Evolutionary conservation across 35 echinoderm and acorn worm species (phyloP).

Genomic region (Heliocidaris erythrogramma): DNA sequence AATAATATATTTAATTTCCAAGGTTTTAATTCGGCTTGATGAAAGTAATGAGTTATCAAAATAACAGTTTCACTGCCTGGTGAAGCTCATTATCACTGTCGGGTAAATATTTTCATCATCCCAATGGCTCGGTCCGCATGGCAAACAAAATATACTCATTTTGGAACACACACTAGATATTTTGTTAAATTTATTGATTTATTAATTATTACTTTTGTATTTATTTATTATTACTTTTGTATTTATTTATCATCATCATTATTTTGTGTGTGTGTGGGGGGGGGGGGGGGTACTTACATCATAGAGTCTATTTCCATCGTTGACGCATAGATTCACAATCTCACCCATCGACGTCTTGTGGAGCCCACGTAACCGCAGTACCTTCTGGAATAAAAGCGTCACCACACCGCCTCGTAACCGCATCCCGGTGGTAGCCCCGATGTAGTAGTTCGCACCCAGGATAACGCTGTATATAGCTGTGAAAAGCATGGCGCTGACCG

Average conservation of each 20-base stretch:
- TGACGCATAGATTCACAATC: conserved; percentile 41
- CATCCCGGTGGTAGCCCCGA: neutral
- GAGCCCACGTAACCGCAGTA: conserved; percentile 37
- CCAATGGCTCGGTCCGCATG: too few species aligned
- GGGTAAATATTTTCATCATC: too few species aligned
- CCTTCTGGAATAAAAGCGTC: neutral
- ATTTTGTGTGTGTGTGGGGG: conserved; percentile 2
- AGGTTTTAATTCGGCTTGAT: too few species aligned
- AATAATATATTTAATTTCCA: neutral
- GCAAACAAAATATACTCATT: too few species aligned
- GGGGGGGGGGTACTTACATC: neutral
- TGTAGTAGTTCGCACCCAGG: neutral
- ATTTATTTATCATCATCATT: neutral
- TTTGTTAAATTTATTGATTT: too few species aligned
- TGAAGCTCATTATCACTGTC: too few species aligned
- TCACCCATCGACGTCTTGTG: conserved; percentile 41
- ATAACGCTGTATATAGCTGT: neutral
- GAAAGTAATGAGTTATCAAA: too few species aligned
- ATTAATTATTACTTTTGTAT: too few species aligned
- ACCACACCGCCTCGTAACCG: conserved; percentile 19
- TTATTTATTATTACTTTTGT: neutral
- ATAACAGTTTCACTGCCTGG: too few species aligned
- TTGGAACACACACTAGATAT: too few species aligned
- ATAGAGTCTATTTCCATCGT: conserved; percentile 35
- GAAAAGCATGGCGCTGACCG: conserved; percentile 4